Evolutionary conservation across 1,140 invertebrate species (phyloP).

Genomic region (Tribolium madens): DNA sequence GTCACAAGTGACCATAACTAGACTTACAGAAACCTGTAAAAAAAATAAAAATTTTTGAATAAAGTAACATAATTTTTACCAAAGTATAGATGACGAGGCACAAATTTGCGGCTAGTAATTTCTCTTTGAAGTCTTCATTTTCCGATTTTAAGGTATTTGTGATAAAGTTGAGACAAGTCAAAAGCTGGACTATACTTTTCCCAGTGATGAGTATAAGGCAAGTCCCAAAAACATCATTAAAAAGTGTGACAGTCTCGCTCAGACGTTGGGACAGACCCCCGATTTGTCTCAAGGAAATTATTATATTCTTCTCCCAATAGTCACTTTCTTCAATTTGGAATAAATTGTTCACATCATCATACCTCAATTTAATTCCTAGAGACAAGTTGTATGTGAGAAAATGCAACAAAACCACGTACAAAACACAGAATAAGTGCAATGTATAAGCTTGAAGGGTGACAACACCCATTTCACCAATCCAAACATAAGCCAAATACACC

Average conservation of each 20-base stretch:
- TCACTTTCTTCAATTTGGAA: not conserved
- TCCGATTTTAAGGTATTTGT: not conserved
- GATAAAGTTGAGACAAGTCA: conserved; percentile 17
- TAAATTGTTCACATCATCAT: conserved; percentile 11
- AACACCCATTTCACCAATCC: conserved; percentile 1
- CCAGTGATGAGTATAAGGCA: conserved; percentile 9
- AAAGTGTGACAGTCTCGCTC: not conserved
- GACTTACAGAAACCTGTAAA: conserved; percentile 13
- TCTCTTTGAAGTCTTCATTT: conserved; percentile 4
- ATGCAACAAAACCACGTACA: conserved; percentile 2
- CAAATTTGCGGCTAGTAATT: not conserved
- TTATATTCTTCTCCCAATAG: not conserved
- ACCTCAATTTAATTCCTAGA: not conserved
- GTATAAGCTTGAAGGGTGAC: not conserved
- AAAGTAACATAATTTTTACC: not conserved
- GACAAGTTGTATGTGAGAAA: conserved; percentile 17
- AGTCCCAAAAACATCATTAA: conserved; percentile 10
- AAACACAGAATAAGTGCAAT: not conserved
- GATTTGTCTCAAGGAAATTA: conserved; percentile 1
- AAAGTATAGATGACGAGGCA: not conserved
- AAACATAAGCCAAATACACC: not conserved
- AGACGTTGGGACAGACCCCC: not conserved
- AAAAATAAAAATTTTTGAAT: not conserved
- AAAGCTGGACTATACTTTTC: conserved; percentile 3
- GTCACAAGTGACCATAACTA: not conserved